phyloP scores from a whole-genome alignment of 2,888 invertebrate species.

The Orgyia antiqua region DNA sequence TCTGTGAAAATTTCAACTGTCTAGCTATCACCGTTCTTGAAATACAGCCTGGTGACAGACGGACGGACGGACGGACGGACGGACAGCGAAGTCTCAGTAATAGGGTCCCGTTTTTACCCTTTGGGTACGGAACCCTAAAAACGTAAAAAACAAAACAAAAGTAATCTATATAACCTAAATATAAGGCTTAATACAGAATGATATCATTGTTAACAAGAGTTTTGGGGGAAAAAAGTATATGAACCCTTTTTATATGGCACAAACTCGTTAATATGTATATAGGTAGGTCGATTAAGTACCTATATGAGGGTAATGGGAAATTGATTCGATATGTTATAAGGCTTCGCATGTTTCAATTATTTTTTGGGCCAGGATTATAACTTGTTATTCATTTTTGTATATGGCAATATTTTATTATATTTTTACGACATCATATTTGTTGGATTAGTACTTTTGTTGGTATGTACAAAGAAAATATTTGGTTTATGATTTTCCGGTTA shows the following conservation, averaged over 20 bases:
- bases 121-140: no score
- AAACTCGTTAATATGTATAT: constrained; percentile 15
- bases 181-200: constrained; percentile 11
- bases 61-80: no score
- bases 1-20: no score
- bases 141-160: constrained; percentile 4
- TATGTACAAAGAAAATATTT: no score
- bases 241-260: constrained; percentile 19
- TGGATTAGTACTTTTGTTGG: no score
- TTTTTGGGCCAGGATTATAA: constrained; percentile 6
- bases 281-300: constrained; percentile 15
- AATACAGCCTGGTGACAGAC: no score
- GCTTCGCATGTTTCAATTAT: constrained; percentile 21
- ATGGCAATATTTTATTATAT: background rate
- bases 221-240: constrained; percentile 12
- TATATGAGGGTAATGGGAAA: constrained; percentile 21
- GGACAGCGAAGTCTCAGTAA: no score
- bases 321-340: constrained; percentile 22
- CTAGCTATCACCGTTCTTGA: no score
- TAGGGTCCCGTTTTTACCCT: no score
- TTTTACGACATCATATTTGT: no score
- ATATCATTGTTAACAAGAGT: constrained; percentile 10
- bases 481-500: no score
- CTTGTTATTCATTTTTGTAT: constrained; percentile 4
- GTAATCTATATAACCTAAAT: background rate